A percentile compares a stretch with the other conserved stretches of the same genome.
These are phyloP conservation scores for Ooceraea biroi DNA, from an alignment of 1,140 invertebrate species.

Conservation along the genomic window DNA sequence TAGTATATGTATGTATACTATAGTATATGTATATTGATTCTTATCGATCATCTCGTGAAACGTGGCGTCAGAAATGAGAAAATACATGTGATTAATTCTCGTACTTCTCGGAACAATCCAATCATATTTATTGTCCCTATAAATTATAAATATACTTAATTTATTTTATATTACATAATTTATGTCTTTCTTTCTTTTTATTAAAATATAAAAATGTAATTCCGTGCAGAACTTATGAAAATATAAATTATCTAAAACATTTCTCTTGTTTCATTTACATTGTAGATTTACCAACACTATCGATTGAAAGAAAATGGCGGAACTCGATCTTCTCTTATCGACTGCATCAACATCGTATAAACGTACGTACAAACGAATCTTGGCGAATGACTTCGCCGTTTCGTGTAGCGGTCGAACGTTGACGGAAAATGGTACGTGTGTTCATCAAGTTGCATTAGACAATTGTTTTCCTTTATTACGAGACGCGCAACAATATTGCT, in stretches of 20 bases:
- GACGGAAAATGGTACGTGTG: slow-evolving; percentile 59
- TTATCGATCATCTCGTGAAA: too few species aligned
- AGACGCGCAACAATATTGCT: not conserved
- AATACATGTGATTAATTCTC: not conserved
- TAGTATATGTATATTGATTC: too few species aligned
- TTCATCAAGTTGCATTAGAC: not conserved
- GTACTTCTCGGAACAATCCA: not conserved
- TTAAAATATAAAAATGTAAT: not conserved
- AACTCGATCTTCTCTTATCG: slow-evolving; percentile 9
- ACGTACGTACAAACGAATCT: slow-evolving; percentile 53
- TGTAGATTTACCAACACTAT: slow-evolving; percentile 13
- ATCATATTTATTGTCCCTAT: not conserved
- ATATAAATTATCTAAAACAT: not conserved
- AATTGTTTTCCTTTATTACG: slow-evolving; percentile 18
- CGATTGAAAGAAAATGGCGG: not conserved
- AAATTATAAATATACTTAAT: not conserved
- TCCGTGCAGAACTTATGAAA: too few species aligned
- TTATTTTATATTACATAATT: not conserved
- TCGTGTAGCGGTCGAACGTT: slow-evolving; percentile 37
- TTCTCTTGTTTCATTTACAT: not conserved
- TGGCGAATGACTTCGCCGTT: slow-evolving; percentile 70
- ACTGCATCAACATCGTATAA: not conserved
- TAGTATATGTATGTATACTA: too few species aligned
- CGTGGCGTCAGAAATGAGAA: not conserved
- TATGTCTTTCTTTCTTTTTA: not conserved